A percentile compares a stretch with the other conserved stretches of the same genome.
phyloP scores from a whole-genome alignment of 2,888 invertebrate species.

The Eilema caniola region DNA sequence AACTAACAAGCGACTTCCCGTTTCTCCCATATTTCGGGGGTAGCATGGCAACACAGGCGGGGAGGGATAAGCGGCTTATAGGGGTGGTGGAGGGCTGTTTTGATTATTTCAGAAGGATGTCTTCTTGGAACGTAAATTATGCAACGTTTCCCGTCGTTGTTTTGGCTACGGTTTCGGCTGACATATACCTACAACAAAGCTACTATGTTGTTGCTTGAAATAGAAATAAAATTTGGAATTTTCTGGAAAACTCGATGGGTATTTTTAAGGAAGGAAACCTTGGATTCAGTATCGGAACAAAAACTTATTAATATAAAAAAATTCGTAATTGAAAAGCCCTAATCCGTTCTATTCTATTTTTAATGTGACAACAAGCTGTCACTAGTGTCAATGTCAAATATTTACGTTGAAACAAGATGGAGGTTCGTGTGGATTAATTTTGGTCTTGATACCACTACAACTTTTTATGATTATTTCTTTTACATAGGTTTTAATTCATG shows the following conservation, averaged over 20 bases:
- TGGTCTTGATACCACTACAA: not conserved
- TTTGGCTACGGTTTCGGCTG: slow-evolving; percentile 59
- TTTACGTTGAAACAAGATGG: not conserved
- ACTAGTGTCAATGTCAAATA: not conserved
- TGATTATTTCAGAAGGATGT: slow-evolving; percentile 85
- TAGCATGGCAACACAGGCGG: slow-evolving; percentile 66
- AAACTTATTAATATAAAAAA: not conserved
- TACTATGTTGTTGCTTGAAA: slow-evolving; percentile 44
- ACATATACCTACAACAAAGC: slow-evolving; percentile 30
- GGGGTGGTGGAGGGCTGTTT: slow-evolving; percentile 78
- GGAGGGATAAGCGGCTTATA: slow-evolving; percentile 77
- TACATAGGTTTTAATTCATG: not conserved
- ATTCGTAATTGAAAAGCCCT: not conserved
- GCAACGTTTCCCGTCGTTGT: slow-evolving; percentile 71
- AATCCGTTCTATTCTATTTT: not conserved
- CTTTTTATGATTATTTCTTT: not conserved
- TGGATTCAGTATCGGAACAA: not conserved
- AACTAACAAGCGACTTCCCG: slow-evolving; percentile 81
- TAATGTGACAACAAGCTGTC: slow-evolving; percentile 4
- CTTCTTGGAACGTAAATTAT: slow-evolving; percentile 85
- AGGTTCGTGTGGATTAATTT: not conserved
- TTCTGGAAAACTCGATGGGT: slow-evolving; percentile 8
- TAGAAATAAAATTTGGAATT: slow-evolving; percentile 52
- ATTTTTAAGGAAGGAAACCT: not conserved
- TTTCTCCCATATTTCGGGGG: slow-evolving; percentile 69